Conservation (phyloP, 2,113 vertebrate genomes). For the Cyanoramphus novaezelandiae region DNA sequence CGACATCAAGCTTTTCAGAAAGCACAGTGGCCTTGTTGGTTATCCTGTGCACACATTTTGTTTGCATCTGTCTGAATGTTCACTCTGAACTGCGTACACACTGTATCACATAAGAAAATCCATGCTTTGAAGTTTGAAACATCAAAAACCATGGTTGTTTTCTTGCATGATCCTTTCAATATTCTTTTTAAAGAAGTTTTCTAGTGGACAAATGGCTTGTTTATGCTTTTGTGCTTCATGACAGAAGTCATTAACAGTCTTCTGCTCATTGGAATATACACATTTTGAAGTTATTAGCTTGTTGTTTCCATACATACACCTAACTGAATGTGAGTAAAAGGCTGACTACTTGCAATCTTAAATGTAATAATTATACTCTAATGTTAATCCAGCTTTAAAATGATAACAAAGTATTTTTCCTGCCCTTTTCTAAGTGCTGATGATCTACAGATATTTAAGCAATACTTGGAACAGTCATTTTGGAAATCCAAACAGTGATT, state of each 20-base stretch:
- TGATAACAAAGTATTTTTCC: background rate
- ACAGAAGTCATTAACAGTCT: background rate
- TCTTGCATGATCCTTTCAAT: background rate
- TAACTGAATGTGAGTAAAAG: background rate
- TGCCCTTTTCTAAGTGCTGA: background rate
- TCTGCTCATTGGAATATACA: background rate
- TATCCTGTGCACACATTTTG: background rate
- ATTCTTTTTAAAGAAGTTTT: background rate
- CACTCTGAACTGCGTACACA: background rate
- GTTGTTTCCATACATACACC: background rate
- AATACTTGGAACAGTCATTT: background rate
- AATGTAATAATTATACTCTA: background rate
- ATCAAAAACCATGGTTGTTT: accelerated
- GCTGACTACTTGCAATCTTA: background rate
- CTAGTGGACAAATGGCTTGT: background rate
- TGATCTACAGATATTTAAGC: background rate
- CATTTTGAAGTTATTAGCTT: background rate
- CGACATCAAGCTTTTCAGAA: background rate
- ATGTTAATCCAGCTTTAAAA: background rate
- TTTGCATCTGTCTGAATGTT: background rate
- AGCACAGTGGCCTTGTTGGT: background rate
- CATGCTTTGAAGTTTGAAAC: background rate
- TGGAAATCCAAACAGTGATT: background rate
- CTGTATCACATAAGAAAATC: background rate
- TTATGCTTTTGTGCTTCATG: background rate